Evolutionary conservation across 2,797 vertebrate genomes (phyloP).

Genomic region (Intellagama lesueurii): DNA sequence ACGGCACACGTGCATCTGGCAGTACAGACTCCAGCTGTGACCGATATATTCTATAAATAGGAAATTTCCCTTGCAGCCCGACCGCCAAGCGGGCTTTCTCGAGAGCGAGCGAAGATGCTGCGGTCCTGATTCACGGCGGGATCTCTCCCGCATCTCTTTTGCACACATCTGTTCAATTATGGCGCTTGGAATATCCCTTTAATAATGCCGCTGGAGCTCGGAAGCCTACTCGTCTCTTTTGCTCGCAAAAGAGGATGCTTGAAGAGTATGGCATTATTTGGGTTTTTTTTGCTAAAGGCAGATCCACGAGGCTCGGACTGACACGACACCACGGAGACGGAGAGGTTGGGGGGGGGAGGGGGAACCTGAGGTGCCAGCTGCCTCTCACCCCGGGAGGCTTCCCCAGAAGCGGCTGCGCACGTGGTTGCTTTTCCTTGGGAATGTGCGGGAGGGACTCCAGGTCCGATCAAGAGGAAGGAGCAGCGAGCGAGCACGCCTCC

Average conservation of each 20-base stretch:
- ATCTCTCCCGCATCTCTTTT: neutral
- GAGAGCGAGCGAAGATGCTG: neutral
- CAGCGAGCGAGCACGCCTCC: neutral
- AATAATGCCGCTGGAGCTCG: neutral
- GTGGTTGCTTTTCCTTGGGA: conserved; percentile 2
- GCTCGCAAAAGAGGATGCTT: neutral
- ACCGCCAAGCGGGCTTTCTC: neutral
- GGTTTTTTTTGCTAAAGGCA: neutral
- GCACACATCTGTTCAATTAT: neutral
- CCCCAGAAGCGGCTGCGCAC: neutral
- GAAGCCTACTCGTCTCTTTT: neutral
- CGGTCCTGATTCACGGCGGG: neutral
- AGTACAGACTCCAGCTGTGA: too few relatives aligned
- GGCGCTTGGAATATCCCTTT: neutral
- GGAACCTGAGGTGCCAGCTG: neutral
- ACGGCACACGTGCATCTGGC: too few relatives aligned
- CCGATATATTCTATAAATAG: too few relatives aligned
- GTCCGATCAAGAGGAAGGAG: neutral
- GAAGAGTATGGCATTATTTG: too few relatives aligned
- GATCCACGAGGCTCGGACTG: neutral
- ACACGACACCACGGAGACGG: neutral
- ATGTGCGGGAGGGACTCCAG: conserved; percentile 13
- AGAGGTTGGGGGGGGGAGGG: neutral
- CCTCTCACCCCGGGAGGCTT: neutral
- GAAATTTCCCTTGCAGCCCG: neutral